These are phyloP conservation scores for Borostomias antarcticus DNA, from an alignment of 2,797 vertebrate species.

Conservation along the genomic window DNA sequence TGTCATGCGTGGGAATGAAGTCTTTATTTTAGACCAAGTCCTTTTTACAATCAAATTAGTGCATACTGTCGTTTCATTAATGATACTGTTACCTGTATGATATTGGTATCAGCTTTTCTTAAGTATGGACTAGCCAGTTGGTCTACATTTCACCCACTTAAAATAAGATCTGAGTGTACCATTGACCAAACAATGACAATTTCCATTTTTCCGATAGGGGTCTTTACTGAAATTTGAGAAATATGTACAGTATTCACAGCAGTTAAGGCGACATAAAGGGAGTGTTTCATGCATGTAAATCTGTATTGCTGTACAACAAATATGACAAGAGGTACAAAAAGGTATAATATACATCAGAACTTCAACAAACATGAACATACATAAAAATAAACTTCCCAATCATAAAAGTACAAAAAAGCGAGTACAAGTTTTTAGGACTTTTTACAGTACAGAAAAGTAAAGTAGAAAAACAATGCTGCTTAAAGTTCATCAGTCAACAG, in stretches of 20 bases:
- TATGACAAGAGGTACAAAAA: constrained; percentile 67
- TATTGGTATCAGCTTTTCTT: too few species aligned
- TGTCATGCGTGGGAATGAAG: too few species aligned
- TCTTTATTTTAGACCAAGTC: too few species aligned
- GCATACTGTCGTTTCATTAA: too few species aligned
- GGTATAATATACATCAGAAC: constrained; percentile 65
- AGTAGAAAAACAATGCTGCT: constrained; percentile 66
- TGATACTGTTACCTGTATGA: too few species aligned
- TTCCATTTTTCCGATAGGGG: constrained; percentile 67
- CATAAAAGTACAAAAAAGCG: constrained; percentile 77
- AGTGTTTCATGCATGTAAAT: constrained; percentile 54
- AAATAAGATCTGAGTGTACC: background rate
- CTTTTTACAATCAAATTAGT: too few species aligned
- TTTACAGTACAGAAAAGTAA: constrained; percentile 75
- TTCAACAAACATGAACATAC: constrained; percentile 50
- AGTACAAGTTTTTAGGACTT: constrained; percentile 62
- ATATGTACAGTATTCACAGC: constrained; percentile 78
- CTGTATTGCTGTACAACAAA: constrained; percentile 60
- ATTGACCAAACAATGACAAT: constrained; percentile 19
- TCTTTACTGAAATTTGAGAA: constrained; percentile 78
- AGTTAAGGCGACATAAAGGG: constrained; percentile 65
- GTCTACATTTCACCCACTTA: background rate
- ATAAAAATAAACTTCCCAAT: constrained; percentile 67
- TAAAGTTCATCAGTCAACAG: constrained; percentile 69
- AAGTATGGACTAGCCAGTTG: background rate